Evolutionary conservation across 2,888 invertebrate species (phyloP).

Genomic region (Hydropsyche betteni): DNA sequence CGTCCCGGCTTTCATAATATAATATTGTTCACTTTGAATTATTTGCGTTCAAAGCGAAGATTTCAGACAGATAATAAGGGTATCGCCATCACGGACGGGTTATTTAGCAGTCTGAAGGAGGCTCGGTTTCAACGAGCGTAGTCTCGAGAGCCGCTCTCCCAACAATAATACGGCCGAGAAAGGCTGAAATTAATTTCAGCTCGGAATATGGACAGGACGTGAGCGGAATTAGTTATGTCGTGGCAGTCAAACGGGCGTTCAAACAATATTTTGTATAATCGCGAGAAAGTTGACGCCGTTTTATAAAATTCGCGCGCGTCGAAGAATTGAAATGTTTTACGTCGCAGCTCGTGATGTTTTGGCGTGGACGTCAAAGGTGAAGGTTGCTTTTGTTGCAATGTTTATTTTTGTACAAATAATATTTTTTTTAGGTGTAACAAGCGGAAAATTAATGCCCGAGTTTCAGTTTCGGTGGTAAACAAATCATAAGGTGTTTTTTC

Average conservation of each 20-base stretch:
- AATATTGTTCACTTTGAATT: conserved; percentile 4
- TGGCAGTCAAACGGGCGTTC: background rate
- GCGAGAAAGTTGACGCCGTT: background rate
- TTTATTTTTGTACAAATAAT: too few relatives aligned
- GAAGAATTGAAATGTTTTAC: too few relatives aligned
- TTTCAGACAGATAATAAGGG: conserved; percentile 29
- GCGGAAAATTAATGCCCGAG: too few relatives aligned
- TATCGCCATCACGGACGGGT: conserved; percentile 26
- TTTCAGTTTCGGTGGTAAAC: too few relatives aligned
- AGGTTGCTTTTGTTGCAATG: too few relatives aligned
- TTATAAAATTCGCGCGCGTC: too few relatives aligned
- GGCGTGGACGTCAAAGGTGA: too few relatives aligned
- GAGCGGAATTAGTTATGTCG: conserved; percentile 29
- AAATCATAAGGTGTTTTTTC: too few relatives aligned
- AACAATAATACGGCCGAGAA: conserved; percentile 24
- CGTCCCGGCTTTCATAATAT: background rate
- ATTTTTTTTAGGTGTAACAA: too few relatives aligned
- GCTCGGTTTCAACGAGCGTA: background rate
- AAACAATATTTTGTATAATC: conserved; percentile 4
- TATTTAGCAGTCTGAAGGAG: conserved; percentile 28
- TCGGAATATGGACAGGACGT: conserved; percentile 26
- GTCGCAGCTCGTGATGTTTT: too few relatives aligned
- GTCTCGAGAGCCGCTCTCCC: conserved; percentile 22
- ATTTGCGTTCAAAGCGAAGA: conserved; percentile 13
- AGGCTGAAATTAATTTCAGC: conserved; percentile 31